Evolutionary conservation across 2,113 vertebrate genomes (phyloP).

Genomic region (human (Homo sapiens)): DNA sequence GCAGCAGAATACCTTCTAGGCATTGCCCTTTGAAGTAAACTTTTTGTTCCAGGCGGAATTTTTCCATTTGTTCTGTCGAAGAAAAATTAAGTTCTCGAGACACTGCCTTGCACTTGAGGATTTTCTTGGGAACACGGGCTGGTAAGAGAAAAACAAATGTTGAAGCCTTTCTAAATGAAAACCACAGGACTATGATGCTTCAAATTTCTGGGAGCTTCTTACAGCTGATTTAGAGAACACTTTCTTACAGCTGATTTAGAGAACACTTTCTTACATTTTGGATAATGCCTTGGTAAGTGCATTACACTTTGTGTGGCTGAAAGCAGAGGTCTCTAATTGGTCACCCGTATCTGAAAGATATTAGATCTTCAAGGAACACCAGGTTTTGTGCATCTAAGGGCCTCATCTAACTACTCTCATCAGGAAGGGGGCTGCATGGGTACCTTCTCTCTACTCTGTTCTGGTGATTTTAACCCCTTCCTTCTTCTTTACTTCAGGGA

Average conservation of each 20-base stretch:
- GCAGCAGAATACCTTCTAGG: constrained; percentile 92
- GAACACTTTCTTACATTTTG: not conserved
- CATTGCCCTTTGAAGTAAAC: constrained; percentile 99
- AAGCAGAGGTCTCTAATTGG: not conserved
- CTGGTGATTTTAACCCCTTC: not conserved
- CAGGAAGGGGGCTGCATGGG: not conserved
- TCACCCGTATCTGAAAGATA: not conserved
- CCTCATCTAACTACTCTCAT: not conserved
- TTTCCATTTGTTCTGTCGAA: constrained; percentile 98
- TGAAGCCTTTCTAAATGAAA: constrained; percentile 9
- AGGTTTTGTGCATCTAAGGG: not conserved
- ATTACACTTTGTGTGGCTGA: not conserved
- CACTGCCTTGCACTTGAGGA: constrained; percentile 98
- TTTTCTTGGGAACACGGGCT: constrained; percentile 99
- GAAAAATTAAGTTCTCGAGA: constrained; percentile 99
- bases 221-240: not conserved
- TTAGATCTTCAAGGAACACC: not conserved
- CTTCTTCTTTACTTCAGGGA: constrained; percentile 23
- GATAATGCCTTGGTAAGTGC: not conserved
- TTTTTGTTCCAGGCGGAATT: constrained; percentile 99
- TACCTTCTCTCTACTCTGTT: not conserved
- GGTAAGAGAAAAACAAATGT: constrained; percentile 70
- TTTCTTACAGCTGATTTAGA: not conserved
- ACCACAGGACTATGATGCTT: not conserved
- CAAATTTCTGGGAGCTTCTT: not conserved